Base-by-base conservation (phyloP, 2,113 vertebrate genomes). In the Pholis gunnellus region DNA sequence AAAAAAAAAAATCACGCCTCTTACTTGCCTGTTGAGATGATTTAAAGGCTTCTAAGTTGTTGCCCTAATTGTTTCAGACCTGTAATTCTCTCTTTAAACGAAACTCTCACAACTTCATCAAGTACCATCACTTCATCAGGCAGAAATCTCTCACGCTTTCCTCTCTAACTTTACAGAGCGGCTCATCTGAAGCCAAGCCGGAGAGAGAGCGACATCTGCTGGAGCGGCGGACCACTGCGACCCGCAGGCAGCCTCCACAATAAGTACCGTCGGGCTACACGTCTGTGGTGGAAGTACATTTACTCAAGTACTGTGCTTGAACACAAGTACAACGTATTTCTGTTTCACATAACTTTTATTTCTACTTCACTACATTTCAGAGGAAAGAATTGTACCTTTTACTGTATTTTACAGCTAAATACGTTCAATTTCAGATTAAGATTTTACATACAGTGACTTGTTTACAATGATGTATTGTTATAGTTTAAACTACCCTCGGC, bases 121-220 rank as follows among this genome's bases (percentile, higher is more conserved):
- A 44, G 6, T 1, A 2, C 9, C 6, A 6, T 27, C 1, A 83
- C 25, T 59, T 5, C 69, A n/a, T 38, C 72, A 60, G 1, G 0
- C 44, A 5, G 10, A 57, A 6, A 40, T 11, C 29, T 25, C 9
- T 22, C n/a, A 46, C 50, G 9, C n/a, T 59, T 6, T 9, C 66
- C 31, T 64, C 40, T 34, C 6, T 66, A 20, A 54, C 42, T 75
- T 1, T 7, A 34, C 59, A 38, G 0, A 48, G 25, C n/a, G 0
- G 29, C 31, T 31, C 13, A 22, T 15, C 22, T 25, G 5, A n/a
- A 20, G 9, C 15, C n/a, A 0, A 18, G 6, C 0, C 27, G 3
- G 66, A 38, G 60, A 3, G 7, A 59, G 2, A 46, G 86, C 3
- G 93, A 86, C 92, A 70, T 20, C 93, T 92, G 69, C 79, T 89